phyloP scores from a whole-genome alignment of 1,140 invertebrate species.

The Phymastichus coffea region DNA sequence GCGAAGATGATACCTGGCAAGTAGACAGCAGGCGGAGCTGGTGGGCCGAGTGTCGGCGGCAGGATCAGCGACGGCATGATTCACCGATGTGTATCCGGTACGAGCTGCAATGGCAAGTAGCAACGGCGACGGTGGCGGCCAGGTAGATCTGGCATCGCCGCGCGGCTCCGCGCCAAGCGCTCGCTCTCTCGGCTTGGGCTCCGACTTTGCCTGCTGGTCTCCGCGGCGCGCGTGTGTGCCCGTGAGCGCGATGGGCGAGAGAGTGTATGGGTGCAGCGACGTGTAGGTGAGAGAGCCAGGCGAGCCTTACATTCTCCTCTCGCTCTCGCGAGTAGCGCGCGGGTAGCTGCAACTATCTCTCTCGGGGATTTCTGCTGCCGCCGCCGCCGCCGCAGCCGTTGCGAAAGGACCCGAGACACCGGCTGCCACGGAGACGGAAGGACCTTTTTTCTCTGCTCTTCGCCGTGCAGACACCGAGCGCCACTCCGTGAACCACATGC shows the following conservation, averaged over 20 bases:
- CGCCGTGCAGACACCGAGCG: too few relatives aligned
- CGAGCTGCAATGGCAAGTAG: background rate
- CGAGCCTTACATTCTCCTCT: conserved; percentile 35
- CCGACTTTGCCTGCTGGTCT: too few relatives aligned
- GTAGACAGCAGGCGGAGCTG: background rate
- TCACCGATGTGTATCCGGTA: conserved; percentile 31
- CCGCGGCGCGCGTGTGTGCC: too few relatives aligned
- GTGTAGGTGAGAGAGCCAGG: too few relatives aligned
- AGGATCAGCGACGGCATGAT: conserved; percentile 31
- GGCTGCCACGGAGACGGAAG: background rate
- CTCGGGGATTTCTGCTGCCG: conserved; percentile 11
- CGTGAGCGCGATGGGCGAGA: too few relatives aligned
- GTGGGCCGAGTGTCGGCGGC: background rate
- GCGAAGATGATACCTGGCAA: too few relatives aligned
- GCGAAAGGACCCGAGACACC: conserved; percentile 7
- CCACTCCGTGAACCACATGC: background rate
- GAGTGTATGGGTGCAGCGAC: too few relatives aligned
- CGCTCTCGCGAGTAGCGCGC: background rate
- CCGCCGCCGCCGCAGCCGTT: background rate
- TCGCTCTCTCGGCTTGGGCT: too few relatives aligned
- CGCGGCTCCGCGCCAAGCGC: too few relatives aligned
- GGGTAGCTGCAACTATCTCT: conserved; percentile 1
- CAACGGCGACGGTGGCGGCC: background rate
- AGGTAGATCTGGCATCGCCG: conserved; percentile 39
- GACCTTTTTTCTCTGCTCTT: background rate